phyloP scores from a whole-genome alignment of 2,797 vertebrate species.

The Lateolabrax maculatus region DNA sequence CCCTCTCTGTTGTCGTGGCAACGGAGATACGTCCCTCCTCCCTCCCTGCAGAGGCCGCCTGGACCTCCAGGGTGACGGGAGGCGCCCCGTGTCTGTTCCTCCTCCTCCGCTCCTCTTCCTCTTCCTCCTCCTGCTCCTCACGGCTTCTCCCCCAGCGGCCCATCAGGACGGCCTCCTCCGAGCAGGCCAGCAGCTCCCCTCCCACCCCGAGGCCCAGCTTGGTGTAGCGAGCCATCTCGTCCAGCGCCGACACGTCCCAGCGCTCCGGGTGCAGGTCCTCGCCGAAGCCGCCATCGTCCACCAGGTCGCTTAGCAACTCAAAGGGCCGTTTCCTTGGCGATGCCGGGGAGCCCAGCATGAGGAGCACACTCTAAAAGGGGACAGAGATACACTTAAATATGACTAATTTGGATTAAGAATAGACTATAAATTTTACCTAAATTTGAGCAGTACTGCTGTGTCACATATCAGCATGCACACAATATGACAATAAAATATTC shows the following conservation, averaged over 20 bases:
- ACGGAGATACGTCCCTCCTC: constrained; percentile 31
- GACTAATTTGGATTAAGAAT: background rate
- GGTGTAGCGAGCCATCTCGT: constrained; percentile 85
- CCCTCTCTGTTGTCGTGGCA: constrained; percentile 48
- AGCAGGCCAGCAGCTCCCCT: constrained; percentile 78
- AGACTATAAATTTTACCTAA: background rate
- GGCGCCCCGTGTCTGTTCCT: constrained; percentile 26
- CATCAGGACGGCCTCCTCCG: constrained; percentile 81
- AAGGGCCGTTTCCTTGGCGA: constrained; percentile 83
- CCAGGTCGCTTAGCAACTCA: constrained; percentile 86
- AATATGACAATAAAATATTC: constrained; percentile 22
- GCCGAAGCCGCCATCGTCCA: constrained; percentile 82
- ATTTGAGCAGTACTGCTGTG: background rate
- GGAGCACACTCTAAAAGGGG: constrained; percentile 75
- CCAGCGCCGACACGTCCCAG: constrained; percentile 85
- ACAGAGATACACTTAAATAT: background rate
- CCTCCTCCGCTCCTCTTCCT: constrained; percentile 53
- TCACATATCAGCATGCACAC: background rate
- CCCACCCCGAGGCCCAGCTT: constrained; percentile 79
- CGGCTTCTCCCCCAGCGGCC: constrained; percentile 76
- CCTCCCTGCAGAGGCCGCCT: constrained; percentile 17
- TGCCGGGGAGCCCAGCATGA: constrained; percentile 84
- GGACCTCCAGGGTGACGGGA: constrained; percentile 49
- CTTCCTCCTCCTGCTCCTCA: constrained; percentile 72
- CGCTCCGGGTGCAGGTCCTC: constrained; percentile 84